phyloP scores from a whole-genome alignment of 2,797 vertebrate genomes.

The Percopsis omiscomaycus region DNA sequence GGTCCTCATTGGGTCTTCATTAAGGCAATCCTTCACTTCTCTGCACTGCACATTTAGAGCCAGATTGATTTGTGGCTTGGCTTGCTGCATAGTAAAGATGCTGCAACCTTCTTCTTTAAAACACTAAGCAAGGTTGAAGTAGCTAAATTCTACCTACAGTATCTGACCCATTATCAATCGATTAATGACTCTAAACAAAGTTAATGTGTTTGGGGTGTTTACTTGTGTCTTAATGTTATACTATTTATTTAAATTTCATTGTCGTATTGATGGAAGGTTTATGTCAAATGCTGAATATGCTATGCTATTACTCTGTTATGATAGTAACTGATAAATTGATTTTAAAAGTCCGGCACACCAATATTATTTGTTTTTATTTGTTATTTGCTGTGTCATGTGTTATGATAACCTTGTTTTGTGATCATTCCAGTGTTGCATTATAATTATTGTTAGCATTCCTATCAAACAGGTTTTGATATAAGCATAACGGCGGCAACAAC shows the following conservation, averaged over 20 bases:
- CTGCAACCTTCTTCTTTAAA: conserved; percentile 23
- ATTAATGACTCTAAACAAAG: conserved; percentile 39
- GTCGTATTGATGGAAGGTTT: conserved; percentile 41
- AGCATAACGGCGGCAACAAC: conserved; percentile 30
- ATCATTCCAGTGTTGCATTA: conserved; percentile 59
- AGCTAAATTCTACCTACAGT: conserved; percentile 15
- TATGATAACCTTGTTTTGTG: conserved; percentile 52
- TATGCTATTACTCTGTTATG: conserved; percentile 51
- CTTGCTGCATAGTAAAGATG: conserved; percentile 20
- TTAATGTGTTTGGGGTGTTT: conserved; percentile 40
- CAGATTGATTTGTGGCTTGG: conserved; percentile 30
- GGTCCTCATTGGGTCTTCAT: conserved; percentile 8
- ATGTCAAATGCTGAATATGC: conserved; percentile 57
- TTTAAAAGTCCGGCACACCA: conserved; percentile 59
- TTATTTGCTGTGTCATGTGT: conserved; percentile 64
- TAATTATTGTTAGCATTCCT: conserved; percentile 44
- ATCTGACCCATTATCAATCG: conserved; percentile 21
- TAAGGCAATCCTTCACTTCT: conserved; percentile 12
- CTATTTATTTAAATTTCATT: conserved; percentile 70
- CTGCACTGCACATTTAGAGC: conserved; percentile 14
- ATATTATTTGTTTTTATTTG: conserved; percentile 30
- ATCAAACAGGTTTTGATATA: conserved; percentile 50
- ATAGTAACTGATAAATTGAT: conserved; percentile 32
- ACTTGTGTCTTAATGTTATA: conserved; percentile 56
- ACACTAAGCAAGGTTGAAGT: conserved; percentile 15